These are phyloP conservation scores for Melipona quadrifasciata DNA, from an alignment of 1,140 invertebrate genomes.

Conservation along the genomic window DNA sequence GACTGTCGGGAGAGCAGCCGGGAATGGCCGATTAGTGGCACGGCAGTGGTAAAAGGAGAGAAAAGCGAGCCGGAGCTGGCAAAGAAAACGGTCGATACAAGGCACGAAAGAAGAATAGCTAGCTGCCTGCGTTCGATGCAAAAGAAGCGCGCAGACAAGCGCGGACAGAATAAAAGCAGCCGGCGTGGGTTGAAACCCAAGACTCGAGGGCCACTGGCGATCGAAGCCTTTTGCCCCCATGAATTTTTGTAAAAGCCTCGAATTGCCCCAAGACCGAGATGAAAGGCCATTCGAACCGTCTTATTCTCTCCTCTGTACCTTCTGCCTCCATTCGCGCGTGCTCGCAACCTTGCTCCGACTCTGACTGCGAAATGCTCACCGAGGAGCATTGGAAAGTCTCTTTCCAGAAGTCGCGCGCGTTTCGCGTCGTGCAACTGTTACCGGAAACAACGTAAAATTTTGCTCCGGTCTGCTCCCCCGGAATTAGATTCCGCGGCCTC, in stretches of 20 bases:
- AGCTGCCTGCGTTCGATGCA: background rate
- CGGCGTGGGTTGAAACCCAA: slow-evolving; percentile 4
- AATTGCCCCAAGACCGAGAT: slow-evolving; percentile 22
- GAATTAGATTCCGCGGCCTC: background rate
- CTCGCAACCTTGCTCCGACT: background rate
- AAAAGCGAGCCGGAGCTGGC: background rate
- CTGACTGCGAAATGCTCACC: slow-evolving; percentile 8
- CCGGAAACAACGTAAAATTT: background rate
- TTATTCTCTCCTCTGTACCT: background rate
- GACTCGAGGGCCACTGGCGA: background rate
- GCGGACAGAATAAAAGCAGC: background rate
- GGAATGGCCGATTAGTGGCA: slow-evolving; percentile 7
- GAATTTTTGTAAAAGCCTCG: slow-evolving; percentile 41
- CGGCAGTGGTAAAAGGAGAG: background rate
- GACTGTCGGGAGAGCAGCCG: background rate
- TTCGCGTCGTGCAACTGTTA: background rate
- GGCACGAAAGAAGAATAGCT: background rate
- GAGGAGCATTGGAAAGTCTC: background rate
- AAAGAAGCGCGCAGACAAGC: slow-evolving; percentile 14
- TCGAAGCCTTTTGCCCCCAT: slow-evolving; percentile 21
- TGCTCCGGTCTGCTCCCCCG: background rate
- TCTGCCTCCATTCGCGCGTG: background rate
- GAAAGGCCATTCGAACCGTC: slow-evolving; percentile 37
- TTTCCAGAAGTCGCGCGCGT: too few species aligned
- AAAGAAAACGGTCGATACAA: slow-evolving; percentile 3